Evolutionary conservation across 2,888 invertebrate genomes (phyloP), one percentile per base, ranked within the genome.

Genomic region (Seira musarum): DNA sequence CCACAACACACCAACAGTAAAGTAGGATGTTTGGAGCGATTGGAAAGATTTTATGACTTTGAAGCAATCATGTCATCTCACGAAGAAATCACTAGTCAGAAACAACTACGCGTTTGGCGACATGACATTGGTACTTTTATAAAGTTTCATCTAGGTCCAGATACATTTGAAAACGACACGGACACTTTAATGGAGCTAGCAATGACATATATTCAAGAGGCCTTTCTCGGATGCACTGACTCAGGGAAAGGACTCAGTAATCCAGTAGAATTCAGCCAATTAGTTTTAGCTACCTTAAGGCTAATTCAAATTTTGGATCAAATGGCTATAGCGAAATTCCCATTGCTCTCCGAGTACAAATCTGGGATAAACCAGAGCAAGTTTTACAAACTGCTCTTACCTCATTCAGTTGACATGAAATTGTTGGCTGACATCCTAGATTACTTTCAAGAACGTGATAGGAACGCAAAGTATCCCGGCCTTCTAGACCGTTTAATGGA

Each of bases 371-470:
- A 49, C 17, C 17, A 6, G 2, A 13, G 0, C 0, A 15, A 17
- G 0, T 79, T 79, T 72, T 72, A 72, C 40, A 68, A 64, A 17
- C 72, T 79, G 6, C 24, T 79, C 0, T 53, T 79, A 1, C 79
- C 79, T 0, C 68, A 73, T 46, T 2, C 5, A 13, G 13, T 35
- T 2, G 72, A 79, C 25, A 68, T 79, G 61, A 19, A 8, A 15
- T 17, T 79, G 3, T 53, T 79, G 0, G 72, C 67, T 24, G 53
- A 64, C 15, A 67, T 73, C 2, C 17, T 79, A 15, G 53, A 72
- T 22, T 73, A 79, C 10, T 72, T 79, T 21, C n/a, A 19, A 5
- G 3, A 49, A 22, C 35, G 69, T 1, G 69, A 76, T 25, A 13
- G 21, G 1, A 24, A 19, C 0, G 76, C 76, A 0, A 10, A 49